Evolutionary conservation across 1,140 invertebrate species (phyloP), one percentile per base, ranked within the genome.

Genomic region (Leptinotarsa texana): DNA sequence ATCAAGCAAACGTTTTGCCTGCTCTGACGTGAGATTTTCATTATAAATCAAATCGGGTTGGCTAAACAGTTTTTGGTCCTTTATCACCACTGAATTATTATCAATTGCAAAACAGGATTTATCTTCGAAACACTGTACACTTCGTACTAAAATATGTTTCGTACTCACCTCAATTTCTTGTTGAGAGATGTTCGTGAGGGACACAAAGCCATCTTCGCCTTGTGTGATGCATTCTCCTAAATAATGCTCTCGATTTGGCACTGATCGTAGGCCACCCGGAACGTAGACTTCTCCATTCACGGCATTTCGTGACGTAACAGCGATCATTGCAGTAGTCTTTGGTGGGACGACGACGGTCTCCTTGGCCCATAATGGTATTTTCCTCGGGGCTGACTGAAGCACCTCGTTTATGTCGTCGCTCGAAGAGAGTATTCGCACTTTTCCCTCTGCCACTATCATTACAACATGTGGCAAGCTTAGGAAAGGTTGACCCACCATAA

Each of bases 351-450:
- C 68, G 13, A 24, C 22, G 24, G 17, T 24, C 48, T 70, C 68
- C 42, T 70, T 70, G 15, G 49, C 42, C 68, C 68, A 70, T 48
- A 57, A 48, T 70, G 42, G 68, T 70, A 70, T 70, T 70, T 70
- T 70, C 22, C 68, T 70, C 15, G 17, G 17, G 15, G 21, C n/a
- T 18, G 24, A 18, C 15, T 48, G 17, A 18, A 57, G 49, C 13
- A 48, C 21, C 24, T 51, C 42, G 4, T 15, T 48, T 13, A 70
- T 17, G 48, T 70, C 68, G 21, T 48, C 42, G 18, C 48, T 18
- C 17, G 15, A 51, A 48, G 68, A 57, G 5, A 70, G 42, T 48
- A 70, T 51, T 48, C 49, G 17, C n/a, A 70, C 22, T 70, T 48
- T 70, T 70, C 42, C 42, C 4, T 48, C 24, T 17, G 68, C 68